phyloP scores from a whole-genome alignment of 2,797 vertebrate genomes.

The Sphaeramia orbicularis region DNA sequence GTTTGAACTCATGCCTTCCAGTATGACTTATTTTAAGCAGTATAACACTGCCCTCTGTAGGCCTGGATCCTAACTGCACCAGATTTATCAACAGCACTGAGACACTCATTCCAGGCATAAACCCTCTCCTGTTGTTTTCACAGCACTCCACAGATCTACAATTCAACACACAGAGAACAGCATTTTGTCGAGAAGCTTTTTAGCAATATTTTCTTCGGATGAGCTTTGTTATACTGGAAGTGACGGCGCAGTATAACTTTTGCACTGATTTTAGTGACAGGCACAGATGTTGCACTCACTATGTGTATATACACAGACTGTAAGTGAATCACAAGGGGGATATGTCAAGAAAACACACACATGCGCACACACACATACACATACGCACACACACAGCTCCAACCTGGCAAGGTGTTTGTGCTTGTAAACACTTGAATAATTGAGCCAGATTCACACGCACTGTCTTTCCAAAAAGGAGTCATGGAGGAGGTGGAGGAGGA shows the following conservation, averaged over 20 bases:
- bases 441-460: constrained; percentile 89
- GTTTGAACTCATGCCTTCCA: constrained; percentile 5
- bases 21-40: constrained; percentile 45
- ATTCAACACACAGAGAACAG: constrained; percentile 19
- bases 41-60: constrained; percentile 79
- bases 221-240: constrained; percentile 45
- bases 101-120: constrained; percentile 1
- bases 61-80: constrained; percentile 27
- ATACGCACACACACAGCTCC: constrained; percentile 63
- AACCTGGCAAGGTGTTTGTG: constrained; percentile 80
- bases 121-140: constrained; percentile 38
- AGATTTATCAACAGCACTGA: neutral
- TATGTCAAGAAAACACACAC: constrained; percentile 46
- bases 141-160: constrained; percentile 20
- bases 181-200: constrained; percentile 22
- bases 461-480: constrained; percentile 70
- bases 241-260: constrained; percentile 32
- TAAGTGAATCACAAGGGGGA: constrained; percentile 59
- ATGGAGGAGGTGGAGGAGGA: constrained; percentile 77
- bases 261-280: constrained; percentile 45
- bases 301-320: constrained; percentile 52
- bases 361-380: constrained; percentile 30
- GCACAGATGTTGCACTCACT: constrained; percentile 64
- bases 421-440: constrained; percentile 93
- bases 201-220: constrained; percentile 23